Conservation (phyloP, 2,113 vertebrate genomes). For the Proteles cristata region DNA sequence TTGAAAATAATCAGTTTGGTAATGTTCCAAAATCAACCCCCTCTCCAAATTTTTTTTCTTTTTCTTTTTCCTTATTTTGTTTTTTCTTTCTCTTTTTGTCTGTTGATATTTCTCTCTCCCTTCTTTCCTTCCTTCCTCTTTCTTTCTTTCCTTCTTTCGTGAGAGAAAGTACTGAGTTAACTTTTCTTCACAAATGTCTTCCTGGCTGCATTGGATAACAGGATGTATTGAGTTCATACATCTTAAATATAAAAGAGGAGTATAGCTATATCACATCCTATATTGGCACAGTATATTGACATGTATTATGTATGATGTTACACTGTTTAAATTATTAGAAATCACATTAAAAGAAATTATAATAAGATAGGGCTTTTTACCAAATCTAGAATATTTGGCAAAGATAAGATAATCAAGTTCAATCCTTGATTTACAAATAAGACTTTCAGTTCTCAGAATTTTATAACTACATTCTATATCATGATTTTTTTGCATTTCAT, state of each 20-base stretch:
- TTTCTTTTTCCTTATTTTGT: background rate
- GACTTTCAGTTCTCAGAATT: constrained; percentile 72
- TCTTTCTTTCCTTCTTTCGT: background rate
- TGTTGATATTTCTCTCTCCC: too few relatives aligned
- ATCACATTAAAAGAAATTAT: constrained; percentile 83
- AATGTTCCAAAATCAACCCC: constrained; percentile 37
- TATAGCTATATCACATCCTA: constrained; percentile 78
- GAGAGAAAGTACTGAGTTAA: constrained; percentile 58
- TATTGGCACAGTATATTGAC: constrained; percentile 82
- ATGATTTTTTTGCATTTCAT: constrained; percentile 77
- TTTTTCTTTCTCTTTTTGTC: background rate
- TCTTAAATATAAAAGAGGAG: constrained; percentile 81
- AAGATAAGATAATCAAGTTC: constrained; percentile 79
- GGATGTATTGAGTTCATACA: constrained; percentile 83
- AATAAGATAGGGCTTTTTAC: constrained; percentile 83
- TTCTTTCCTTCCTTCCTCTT: background rate
- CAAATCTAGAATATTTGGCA: constrained; percentile 81
- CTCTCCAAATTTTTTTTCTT: background rate
- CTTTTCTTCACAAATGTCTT: constrained; percentile 77
- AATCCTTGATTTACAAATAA: constrained; percentile 82
- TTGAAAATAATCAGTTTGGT: constrained; percentile 30
- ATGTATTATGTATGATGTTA: constrained; percentile 85
- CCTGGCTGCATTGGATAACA: constrained; percentile 80
- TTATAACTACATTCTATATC: constrained; percentile 72
- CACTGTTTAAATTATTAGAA: constrained; percentile 85